Base-by-base conservation (phyloP, 2,888 invertebrate species). In the Drosophila recens region DNA sequence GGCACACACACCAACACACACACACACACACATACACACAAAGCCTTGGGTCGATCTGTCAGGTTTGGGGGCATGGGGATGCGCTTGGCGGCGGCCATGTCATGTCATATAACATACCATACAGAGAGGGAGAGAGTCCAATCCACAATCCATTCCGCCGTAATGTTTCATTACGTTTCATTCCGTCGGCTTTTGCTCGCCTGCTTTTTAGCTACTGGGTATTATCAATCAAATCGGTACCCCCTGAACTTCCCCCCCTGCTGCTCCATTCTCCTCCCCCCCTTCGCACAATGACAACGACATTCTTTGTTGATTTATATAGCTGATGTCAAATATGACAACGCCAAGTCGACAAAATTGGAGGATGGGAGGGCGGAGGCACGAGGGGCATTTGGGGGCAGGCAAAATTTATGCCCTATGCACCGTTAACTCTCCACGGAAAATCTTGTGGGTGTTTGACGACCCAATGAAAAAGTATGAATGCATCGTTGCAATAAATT, bases 281-380 rank as follows among this genome's bases (percentile, higher is more conserved):
- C n/a, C 30, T 30, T 11, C 8, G 52, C 61, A 40, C 69, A 36
- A 38, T 51, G 71, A 72, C 77, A 75, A 67, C 67, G 64, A 72
- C 82, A 77, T 84, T 87, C 75, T 67, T 63, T 72, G 61, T 79
- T 89, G 90, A 90, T 90, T 89, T 90, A 90, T 90, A 80, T 74
- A 69, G 75, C 66, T 79, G 71, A 82, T 82, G 90, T 91, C 90
- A 89, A 90, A 90, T 86, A 87, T 90, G 90, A 90, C 90, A 90
- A 75, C 79, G 75, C 70, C 65, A 75, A 63, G 80, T 77, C 66
- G 67, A 59, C 64, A 58, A 67, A 57, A 46, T 49, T 43, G 42
- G 40, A 27, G 75, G 4, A 23, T 23, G 3, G 23, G 34, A 45
- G 11, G 4, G 4, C 1, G 40, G 10, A 30, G 38, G 36, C 17